phyloP scores from a whole-genome alignment of 2,113 vertebrate genomes.

The Vidua chalybeata region DNA sequence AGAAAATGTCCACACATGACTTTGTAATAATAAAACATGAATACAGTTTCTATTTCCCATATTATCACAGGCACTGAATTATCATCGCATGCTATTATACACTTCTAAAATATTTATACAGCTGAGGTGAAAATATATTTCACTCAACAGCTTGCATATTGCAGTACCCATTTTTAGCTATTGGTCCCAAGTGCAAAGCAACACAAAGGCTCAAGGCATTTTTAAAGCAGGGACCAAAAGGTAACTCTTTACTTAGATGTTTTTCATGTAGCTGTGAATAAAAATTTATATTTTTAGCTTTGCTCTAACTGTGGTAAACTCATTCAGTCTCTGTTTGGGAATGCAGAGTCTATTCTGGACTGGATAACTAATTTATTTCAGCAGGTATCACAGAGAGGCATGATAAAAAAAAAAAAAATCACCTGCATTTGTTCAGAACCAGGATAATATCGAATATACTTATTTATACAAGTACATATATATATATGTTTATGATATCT shows the following conservation, averaged over 20 bases:
- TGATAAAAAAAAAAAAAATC: background rate
- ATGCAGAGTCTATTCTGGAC: background rate
- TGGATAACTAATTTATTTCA: background rate
- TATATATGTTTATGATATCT: background rate
- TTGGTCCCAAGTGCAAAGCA: background rate
- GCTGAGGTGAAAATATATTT: background rate
- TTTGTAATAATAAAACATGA: background rate
- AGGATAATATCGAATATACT: background rate
- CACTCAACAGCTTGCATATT: background rate
- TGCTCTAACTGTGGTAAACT: background rate
- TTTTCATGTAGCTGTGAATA: background rate
- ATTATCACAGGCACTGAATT: background rate
- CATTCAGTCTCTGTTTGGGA: background rate
- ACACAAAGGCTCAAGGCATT: background rate
- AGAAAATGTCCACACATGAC: background rate
- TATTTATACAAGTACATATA: background rate
- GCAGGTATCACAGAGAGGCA: background rate
- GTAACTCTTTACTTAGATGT: background rate
- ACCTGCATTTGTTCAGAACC: background rate
- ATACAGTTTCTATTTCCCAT: background rate
- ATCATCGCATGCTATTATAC: background rate
- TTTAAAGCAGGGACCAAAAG: background rate
- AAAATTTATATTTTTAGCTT: background rate
- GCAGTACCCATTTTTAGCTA: background rate
- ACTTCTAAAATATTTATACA: constrained; percentile 25